These are phyloP conservation scores for Subacronicta megacephala DNA, from an alignment of 2,888 invertebrate species.

Conservation along the genomic window DNA sequence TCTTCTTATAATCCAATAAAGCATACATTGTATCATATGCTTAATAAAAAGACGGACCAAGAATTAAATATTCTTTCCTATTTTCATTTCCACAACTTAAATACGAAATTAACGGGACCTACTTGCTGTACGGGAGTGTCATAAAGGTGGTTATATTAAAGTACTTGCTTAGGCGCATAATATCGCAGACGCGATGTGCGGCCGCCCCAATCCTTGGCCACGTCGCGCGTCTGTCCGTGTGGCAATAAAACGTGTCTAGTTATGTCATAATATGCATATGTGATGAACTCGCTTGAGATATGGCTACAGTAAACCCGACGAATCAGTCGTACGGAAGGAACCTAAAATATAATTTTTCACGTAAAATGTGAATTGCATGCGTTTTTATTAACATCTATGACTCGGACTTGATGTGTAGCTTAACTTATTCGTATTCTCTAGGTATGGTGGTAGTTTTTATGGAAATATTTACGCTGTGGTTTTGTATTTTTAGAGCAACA, in stretches of 20 bases:
- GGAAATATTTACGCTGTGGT: neutral
- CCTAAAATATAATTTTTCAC: conserved; percentile 58
- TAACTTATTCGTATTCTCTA: neutral
- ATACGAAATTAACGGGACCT: conserved; percentile 69
- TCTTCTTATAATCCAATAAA: too few relatives aligned
- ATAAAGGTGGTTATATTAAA: conserved; percentile 81
- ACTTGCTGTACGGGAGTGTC: conserved; percentile 64
- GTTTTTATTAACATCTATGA: conserved; percentile 49
- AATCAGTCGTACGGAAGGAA: conserved; percentile 67
- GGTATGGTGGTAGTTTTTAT: too few relatives aligned
- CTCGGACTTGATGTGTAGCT: conserved; percentile 10
- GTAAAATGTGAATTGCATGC: conserved; percentile 53
- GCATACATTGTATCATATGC: too few relatives aligned
- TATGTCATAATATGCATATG: conserved; percentile 86
- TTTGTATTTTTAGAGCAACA: neutral
- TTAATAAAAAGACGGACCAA: neutral
- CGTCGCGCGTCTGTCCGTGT: conserved; percentile 81
- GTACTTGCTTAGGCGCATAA: conserved; percentile 73
- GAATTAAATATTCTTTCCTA: conserved; percentile 29
- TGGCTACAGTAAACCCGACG: conserved; percentile 73
- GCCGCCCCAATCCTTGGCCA: conserved; percentile 76
- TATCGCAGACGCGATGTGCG: conserved; percentile 65
- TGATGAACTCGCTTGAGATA: conserved; percentile 74
- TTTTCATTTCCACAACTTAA: conserved; percentile 55
- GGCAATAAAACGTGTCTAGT: conserved; percentile 83